phyloP scores from a whole-genome alignment of 2,113 vertebrate species.

The Rhea pennata region DNA sequence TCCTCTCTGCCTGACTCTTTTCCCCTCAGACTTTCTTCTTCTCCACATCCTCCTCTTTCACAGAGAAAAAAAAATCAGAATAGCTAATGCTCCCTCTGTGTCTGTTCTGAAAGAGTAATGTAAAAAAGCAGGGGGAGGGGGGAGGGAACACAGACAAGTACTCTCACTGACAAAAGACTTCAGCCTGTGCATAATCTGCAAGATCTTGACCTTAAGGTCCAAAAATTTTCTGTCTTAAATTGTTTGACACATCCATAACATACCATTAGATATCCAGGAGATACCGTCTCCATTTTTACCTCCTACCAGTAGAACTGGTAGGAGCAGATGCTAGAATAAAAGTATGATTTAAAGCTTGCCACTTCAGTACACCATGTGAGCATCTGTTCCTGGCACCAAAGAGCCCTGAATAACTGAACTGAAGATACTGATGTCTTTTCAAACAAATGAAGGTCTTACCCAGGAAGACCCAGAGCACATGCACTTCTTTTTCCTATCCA shows the following conservation, averaged over 20 bases:
- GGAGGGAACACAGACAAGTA: neutral
- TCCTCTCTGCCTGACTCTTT: neutral
- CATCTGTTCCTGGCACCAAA: neutral
- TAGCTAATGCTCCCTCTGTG: neutral
- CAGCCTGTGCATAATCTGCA: neutral
- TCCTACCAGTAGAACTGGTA: neutral
- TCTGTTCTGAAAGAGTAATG: neutral
- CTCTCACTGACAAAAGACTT: neutral
- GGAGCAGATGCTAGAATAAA: neutral
- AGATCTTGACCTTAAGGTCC: neutral
- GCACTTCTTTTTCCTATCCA: neutral
- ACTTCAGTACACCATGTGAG: neutral
- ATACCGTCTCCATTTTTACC: neutral
- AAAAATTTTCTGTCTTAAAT: neutral
- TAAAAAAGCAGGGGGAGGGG: neutral
- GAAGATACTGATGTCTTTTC: neutral
- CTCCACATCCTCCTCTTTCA: neutral
- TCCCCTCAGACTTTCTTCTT: neutral
- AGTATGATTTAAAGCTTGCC: neutral
- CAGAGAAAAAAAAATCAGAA: neutral
- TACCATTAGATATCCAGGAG: neutral
- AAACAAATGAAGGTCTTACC: neutral
- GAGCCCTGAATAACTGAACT: neutral
- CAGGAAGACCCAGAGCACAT: accelerated
- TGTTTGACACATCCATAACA: neutral